phyloP scores from a whole-genome alignment of 2,113 vertebrate genomes.

The Mesitornis unicolor region DNA sequence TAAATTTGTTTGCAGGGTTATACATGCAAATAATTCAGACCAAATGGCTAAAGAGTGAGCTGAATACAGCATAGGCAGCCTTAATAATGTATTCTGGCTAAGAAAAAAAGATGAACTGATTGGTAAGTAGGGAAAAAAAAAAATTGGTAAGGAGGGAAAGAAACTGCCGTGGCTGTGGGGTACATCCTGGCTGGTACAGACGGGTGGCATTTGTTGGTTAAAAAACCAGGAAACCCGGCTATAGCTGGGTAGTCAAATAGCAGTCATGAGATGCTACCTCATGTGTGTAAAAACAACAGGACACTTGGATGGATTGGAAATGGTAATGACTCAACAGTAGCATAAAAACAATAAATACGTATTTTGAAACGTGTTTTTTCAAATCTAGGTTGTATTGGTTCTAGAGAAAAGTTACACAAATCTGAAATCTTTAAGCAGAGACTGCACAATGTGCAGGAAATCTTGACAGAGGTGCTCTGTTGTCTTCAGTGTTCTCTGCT shows the following conservation, averaged over 20 bases:
- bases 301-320: background rate
- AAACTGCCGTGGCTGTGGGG: background rate
- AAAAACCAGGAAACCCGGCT: background rate
- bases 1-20: background rate
- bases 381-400: background rate
- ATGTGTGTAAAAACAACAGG: background rate
- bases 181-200: background rate
- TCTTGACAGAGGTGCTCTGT: background rate
- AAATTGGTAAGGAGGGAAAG: background rate
- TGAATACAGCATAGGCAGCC: background rate
- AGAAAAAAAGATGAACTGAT: background rate
- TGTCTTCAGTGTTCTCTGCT: background rate
- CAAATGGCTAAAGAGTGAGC: background rate
- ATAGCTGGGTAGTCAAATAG: background rate
- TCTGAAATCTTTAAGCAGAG: background rate
- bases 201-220: background rate
- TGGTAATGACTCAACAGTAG: background rate
- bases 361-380: background rate
- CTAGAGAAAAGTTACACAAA: background rate
- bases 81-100: background rate
- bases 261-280: background rate
- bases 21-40: background rate
- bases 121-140: background rate
- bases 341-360: background rate
- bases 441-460: background rate